A percentile compares a stretch with the other conserved stretches of the same genome.
Conservation (phyloP, 2,888 invertebrate genomes). For the Sceliomorpha sp. region DNA sequence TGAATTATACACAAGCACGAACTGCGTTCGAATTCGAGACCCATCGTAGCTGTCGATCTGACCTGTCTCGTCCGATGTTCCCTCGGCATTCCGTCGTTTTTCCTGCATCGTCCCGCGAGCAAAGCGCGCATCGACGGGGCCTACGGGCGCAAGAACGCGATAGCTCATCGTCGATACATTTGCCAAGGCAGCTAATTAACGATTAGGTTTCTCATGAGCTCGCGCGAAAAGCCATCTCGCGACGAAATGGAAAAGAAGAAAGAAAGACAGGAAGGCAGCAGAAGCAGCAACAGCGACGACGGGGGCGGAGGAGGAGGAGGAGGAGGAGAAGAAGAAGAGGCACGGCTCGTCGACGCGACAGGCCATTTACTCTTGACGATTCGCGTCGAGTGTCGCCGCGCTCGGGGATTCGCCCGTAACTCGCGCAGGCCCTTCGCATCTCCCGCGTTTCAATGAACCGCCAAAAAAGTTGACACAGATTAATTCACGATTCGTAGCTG, state of each 20-base stretch:
- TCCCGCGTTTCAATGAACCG: too few relatives aligned
- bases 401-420: too few relatives aligned
- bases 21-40: constrained; percentile 2
- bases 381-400: constrained; percentile 33
- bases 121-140: constrained; percentile 16
- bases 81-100: constrained; percentile 13
- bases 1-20: constrained; percentile 2
- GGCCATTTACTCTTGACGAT: constrained; percentile 41
- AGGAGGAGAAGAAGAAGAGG: too few relatives aligned
- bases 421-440: too few relatives aligned
- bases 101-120: background rate
- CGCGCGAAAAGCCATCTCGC: constrained; percentile 40
- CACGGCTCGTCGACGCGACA: too few relatives aligned
- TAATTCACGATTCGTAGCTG: too few relatives aligned
- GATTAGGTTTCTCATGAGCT: constrained; percentile 39
- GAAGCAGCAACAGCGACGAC: too few relatives aligned
- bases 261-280: too few relatives aligned
- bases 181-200: constrained; percentile 43
- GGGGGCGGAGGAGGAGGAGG: too few relatives aligned
- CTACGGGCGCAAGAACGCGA: constrained; percentile 9
- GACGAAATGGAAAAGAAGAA: constrained; percentile 22
- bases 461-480: too few relatives aligned
- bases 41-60: constrained; percentile 5
- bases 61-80: constrained; percentile 6
- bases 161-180: constrained; percentile 38